Evolutionary conservation across 1,140 invertebrate species (phyloP).

Genomic region (Ceratosolen solmsi): DNA sequence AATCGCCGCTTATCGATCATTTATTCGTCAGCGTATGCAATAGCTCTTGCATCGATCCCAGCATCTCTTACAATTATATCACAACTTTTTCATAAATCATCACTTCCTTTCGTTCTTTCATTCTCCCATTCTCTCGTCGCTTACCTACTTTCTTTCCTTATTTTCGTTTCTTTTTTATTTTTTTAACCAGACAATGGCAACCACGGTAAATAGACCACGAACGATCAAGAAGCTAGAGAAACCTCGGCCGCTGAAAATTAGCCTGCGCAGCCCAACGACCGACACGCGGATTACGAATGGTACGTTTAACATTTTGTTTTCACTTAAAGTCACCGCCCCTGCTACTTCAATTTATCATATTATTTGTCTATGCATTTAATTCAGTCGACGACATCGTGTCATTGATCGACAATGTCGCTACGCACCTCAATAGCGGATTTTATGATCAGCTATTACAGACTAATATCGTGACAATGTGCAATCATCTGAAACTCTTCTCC

Average conservation of each 20-base stretch:
- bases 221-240: constrained; percentile 82
- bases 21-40: too few species aligned
- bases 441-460: constrained; percentile 77
- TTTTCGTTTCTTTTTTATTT: too few species aligned
- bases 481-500: constrained; percentile 82
- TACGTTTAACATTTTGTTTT: constrained; percentile 54
- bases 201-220: constrained; percentile 68
- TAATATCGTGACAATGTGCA: constrained; percentile 79
- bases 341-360: too few species aligned
- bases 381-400: constrained; percentile 81
- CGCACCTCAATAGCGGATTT: constrained; percentile 78
- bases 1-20: too few species aligned
- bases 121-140: too few species aligned
- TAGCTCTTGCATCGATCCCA: too few species aligned
- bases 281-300: constrained; percentile 71
- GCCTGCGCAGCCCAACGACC: constrained; percentile 68
- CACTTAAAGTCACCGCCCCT: constrained; percentile 52
- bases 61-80: too few species aligned
- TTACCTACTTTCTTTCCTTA: too few species aligned
- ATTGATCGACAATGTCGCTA: constrained; percentile 80
- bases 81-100: too few species aligned
- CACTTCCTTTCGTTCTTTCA: too few species aligned
- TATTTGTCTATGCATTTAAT: constrained; percentile 56
- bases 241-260: constrained; percentile 80
- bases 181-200: constrained; percentile 67